Evolutionary conservation across 2,888 invertebrate species (phyloP).

Genomic region (Phyto melanocephala): DNA sequence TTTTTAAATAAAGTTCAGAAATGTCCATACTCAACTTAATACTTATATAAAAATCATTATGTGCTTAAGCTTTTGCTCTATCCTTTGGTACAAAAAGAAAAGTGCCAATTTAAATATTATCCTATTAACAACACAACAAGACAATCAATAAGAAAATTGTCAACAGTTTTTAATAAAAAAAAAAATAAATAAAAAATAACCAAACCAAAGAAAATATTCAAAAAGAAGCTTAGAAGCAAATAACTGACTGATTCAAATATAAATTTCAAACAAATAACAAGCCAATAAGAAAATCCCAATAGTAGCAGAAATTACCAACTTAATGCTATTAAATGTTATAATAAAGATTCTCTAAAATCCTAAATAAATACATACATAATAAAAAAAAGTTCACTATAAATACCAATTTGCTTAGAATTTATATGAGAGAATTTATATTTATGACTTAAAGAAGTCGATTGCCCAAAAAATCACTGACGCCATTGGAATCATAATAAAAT

Average conservation of each 20-base stretch:
- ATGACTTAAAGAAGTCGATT: not conserved
- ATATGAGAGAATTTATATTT: not conserved
- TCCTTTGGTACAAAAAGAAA: not conserved
- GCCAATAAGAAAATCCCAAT: not conserved
- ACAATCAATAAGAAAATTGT: not conserved
- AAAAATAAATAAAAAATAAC: not conserved
- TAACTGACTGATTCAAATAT: not conserved
- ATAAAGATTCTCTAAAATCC: not conserved
- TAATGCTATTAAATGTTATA: slow-evolving; percentile 2
- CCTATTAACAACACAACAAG: not conserved
- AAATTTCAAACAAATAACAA: slow-evolving; percentile 6
- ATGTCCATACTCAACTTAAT: too few relatives aligned
- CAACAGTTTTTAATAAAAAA: not conserved
- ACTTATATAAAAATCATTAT: too few relatives aligned
- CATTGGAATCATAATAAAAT: not conserved
- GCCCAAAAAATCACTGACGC: not conserved
- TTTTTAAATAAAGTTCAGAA: too few relatives aligned
- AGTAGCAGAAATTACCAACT: not conserved
- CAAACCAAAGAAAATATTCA: not conserved
- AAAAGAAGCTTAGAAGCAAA: not conserved
- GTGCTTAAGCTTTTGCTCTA: not conserved
- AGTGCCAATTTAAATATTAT: slow-evolving; percentile 31
- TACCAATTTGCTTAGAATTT: not conserved
- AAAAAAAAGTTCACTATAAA: slow-evolving; percentile 2
- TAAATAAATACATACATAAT: slow-evolving; percentile 26